Evolutionary conservation across 2,888 invertebrate species (phyloP), one percentile per base, ranked within the genome.

Genomic region (Stenolophus ochropezus): DNA sequence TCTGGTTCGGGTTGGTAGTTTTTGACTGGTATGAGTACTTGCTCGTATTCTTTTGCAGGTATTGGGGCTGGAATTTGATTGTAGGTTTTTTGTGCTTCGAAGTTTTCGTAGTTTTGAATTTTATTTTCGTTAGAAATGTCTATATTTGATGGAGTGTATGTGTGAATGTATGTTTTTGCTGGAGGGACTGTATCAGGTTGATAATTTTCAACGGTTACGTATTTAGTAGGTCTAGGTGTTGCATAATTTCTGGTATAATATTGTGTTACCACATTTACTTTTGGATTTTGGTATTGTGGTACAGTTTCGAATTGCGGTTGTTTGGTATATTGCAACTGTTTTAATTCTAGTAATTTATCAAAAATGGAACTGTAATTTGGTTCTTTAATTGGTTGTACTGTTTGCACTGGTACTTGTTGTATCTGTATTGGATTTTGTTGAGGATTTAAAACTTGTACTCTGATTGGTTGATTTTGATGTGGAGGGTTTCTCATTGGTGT

Each of bases 401-500:
- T 33, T 4, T 18, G 14, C 1, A 65, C 25, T 0, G 33, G 27
- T 11, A 61, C 27, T n/a, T 5, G 27, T 61, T 61, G 61, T 4
- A 11, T 23, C 80, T 87, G 85, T 21, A 79, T 56, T 5, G 51
- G 76, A 27, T 81, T 25, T 33, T 27, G 25, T 23, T 23, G 56
- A 21, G 80, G 80, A 4, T 73, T 73, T 5, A 74, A 58, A 16
- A 74, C 73, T 21, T 73, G 56, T 1, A 81, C 74, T 16, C 74
- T 76, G 23, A 82, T 82, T 8, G 83, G 82, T 58, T 80, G 83
- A 6, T 18, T 11, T 18, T 33, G 25, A 1, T 11, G 61, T n/a
- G 11, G 33, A 20, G 61, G 69, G 21, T 77, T 82, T 16, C 84
- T 82, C 84, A 91, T 91, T 58, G 91, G 92, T 83, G 90, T 87